These are phyloP conservation scores for Buphagus erythrorhynchus DNA, from an alignment of 2,797 vertebrate genomes.

Conservation along the genomic window DNA sequence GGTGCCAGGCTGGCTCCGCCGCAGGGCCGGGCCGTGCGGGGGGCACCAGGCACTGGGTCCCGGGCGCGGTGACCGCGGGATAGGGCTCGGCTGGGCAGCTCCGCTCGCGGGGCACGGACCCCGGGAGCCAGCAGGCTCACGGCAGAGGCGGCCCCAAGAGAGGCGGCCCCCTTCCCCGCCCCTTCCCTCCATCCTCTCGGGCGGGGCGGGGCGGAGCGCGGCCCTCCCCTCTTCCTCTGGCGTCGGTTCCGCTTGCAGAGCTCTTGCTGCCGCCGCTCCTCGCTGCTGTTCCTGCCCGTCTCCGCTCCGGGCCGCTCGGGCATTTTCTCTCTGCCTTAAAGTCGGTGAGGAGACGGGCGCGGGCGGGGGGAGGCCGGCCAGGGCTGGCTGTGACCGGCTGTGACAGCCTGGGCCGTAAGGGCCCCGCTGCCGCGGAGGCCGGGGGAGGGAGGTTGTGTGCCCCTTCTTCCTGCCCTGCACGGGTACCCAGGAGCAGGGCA, in stretches of 20 bases:
- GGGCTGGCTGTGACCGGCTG: neutral
- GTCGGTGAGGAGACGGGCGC: slow-evolving; percentile 69
- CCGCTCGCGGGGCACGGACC: accelerated
- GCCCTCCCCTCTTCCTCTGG: neutral
- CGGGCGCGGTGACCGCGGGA: no score
- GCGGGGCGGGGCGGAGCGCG: neutral
- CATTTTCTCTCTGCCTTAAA: slow-evolving; percentile 82
- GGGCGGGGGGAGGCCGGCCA: no score
- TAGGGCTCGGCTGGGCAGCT: accelerated
- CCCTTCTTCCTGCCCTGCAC: neutral
- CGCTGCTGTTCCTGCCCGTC: neutral
- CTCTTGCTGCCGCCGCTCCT: neutral
- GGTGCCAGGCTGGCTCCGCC: neutral
- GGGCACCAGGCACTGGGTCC: accelerated
- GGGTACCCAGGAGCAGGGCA: neutral
- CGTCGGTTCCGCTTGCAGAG: slow-evolving; percentile 59
- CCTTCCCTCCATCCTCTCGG: neutral
- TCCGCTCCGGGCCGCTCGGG: slow-evolving; percentile 59
- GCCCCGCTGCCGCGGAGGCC: neutral
- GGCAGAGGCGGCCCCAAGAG: accelerated
- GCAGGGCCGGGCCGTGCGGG: no score
- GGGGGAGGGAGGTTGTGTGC: no score
- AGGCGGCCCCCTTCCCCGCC: accelerated
- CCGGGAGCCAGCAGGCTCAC: accelerated
- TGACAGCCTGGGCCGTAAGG: neutral